Evolutionary conservation across 2,888 invertebrate species (phyloP), one percentile per base, ranked within the genome.

Genomic region (Yponomeuta cagnagella): DNA sequence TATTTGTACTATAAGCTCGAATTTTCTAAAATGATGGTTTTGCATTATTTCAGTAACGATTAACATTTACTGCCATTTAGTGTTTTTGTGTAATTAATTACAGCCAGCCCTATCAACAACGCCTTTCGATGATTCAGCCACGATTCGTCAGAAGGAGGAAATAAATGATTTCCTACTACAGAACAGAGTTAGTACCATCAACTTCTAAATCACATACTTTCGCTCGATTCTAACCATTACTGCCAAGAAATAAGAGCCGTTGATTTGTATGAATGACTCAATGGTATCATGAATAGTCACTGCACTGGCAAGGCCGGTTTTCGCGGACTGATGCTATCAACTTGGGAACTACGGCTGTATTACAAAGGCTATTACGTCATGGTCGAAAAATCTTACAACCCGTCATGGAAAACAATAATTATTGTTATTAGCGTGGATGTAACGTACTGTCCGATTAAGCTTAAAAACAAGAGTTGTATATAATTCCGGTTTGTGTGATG

Each of bases 321-420:
- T 48, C 52, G 52, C 10, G 52, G 68, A 68, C 48, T 68, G 68
- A 68, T 52, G 68, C 9, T 52, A 68, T 23, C 48, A 68, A 68
- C 23, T 12, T 64, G 31, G 64, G 64, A 67, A 43, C 37, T 67
- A 67, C 37, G 31, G 12, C 3, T 58, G 52, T 58, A 58, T 58
- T 58, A 58, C 52, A 15, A 15, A 58, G 52, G 15, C 2, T 15
- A 67, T 67, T 68, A 68, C 52, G 68, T 68, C 68, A 68, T 23
- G 31, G 10, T 23, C 68, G 31, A 68, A 68, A 68, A 67, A 65
- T 65, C 67, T 43, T 33, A n/a, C 43, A 43, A 67, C 67, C 67
- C 43, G 67, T 43, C 33, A 37, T 43, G n/a, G 33, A 43, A 67
- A n/a, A 37, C 33, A 12, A 33, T 33, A 37, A 37, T 33, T 67